A percentile compares a stretch with the other conserved stretches of the same genome.
These are phyloP conservation scores for Mesocricetus auratus DNA, from an alignment of 2,113 vertebrate species.

Conservation along the genomic window DNA sequence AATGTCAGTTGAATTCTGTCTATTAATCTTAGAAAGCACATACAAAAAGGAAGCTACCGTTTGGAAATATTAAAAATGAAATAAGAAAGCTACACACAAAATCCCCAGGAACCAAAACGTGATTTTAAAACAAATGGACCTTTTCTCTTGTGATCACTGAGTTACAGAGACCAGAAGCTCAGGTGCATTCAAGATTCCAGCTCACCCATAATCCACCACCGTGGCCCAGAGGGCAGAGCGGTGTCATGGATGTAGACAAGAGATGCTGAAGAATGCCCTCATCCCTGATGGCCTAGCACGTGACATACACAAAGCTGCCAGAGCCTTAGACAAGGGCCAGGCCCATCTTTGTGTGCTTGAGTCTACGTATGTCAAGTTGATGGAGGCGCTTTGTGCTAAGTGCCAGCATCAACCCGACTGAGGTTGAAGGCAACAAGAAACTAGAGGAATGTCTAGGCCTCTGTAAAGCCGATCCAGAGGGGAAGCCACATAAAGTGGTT, in stretches of 20 bases:
- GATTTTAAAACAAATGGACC: constrained; percentile 49
- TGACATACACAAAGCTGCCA: no score
- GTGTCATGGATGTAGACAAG: not conserved
- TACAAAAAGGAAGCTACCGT: constrained; percentile 11
- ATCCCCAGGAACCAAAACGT: not conserved
- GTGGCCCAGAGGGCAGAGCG: not conserved
- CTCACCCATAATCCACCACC: no score
- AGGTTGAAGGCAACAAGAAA: not conserved
- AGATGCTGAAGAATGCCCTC: not conserved
- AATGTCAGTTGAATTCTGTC: constrained; percentile 67
- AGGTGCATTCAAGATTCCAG: not conserved
- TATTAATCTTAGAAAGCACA: constrained; percentile 19
- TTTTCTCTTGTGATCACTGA: not conserved
- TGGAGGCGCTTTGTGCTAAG: not conserved
- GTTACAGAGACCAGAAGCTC: not conserved
- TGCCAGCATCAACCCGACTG: not conserved
- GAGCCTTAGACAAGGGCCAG: not conserved
- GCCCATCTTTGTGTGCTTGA: not conserved
- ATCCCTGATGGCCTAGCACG: not conserved
- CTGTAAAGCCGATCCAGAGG: not conserved
- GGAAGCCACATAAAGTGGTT: not conserved
- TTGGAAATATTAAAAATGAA: constrained; percentile 52
- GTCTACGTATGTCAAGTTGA: not conserved
- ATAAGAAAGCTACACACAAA: not conserved
- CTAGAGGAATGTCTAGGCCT: not conserved